Percentiles rank a stretch among this genome's conserved stretches.
phyloP scores from a whole-genome alignment of 2,113 vertebrate genomes.

The Dasyprocta punctata region DNA sequence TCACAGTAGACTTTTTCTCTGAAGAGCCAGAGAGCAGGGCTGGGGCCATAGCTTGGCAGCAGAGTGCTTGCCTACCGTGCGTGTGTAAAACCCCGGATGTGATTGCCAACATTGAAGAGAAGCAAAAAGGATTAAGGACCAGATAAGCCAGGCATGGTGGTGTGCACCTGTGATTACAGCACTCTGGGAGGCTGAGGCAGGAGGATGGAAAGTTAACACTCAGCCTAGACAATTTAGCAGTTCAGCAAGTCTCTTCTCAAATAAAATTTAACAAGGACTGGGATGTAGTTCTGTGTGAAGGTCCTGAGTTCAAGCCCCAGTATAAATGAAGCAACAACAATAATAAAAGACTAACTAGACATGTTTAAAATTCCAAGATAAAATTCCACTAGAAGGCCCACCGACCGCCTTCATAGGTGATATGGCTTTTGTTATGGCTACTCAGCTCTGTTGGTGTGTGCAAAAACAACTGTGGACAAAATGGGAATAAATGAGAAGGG shows the following conservation, averaged over 20 bases:
- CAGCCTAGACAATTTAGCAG: neutral
- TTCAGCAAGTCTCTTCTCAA: neutral
- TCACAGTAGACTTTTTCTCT: neutral
- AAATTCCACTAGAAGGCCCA: neutral
- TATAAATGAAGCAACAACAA: neutral
- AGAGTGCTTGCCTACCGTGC: neutral
- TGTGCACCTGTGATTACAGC: neutral
- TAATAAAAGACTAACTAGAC: neutral
- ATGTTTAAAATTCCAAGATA: neutral
- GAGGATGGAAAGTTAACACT: neutral
- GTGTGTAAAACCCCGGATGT: neutral
- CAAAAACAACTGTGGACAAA: neutral
- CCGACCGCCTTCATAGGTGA: neutral
- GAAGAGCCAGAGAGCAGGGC: neutral
- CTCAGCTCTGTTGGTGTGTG: neutral
- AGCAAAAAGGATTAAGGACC: neutral
- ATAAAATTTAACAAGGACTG: neutral
- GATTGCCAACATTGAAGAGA: neutral
- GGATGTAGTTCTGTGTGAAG: neutral
- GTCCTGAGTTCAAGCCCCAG: neutral
- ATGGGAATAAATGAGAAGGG: neutral
- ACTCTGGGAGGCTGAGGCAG: neutral
- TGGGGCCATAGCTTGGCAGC: neutral
- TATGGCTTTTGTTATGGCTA: neutral
- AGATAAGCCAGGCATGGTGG: neutral